phyloP scores from a whole-genome alignment of 2,888 invertebrate species.

The Epinotia nisella region DNA sequence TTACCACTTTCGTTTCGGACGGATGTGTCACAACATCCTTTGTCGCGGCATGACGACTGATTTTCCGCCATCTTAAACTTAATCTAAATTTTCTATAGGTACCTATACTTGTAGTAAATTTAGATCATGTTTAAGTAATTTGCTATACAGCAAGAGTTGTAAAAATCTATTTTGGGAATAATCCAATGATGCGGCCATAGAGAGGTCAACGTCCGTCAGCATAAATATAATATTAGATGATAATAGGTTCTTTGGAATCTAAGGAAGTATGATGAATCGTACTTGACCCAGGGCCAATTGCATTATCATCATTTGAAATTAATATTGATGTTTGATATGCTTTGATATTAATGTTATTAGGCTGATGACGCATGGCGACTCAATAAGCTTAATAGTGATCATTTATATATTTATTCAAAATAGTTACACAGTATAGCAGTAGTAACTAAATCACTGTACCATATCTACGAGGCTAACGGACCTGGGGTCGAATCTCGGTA shows the following conservation, averaged over 20 bases:
- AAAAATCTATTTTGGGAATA: conserved; percentile 7
- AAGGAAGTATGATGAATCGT: conserved; percentile 4
- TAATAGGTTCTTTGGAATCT: not conserved
- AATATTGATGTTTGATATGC: conserved; percentile 3
- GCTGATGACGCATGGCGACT: no score
- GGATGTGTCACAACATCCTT: no score
- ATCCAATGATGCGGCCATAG: not conserved
- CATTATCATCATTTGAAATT: conserved; percentile 11
- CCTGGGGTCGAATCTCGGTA: not conserved
- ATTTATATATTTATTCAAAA: no score
- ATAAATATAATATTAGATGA: conserved; percentile 3
- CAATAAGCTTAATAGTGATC: no score
- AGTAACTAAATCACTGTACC: no score
- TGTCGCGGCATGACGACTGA: no score
- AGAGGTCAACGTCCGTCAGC: conserved; percentile 13
- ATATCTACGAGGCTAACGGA: no score
- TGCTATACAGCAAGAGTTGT: not conserved
- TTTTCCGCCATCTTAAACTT: no score
- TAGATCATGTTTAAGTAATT: conserved; percentile 14
- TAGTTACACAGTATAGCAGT: no score
- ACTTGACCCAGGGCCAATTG: conserved; percentile 11
- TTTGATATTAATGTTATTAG: not conserved
- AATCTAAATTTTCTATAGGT: not conserved
- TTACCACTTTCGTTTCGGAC: no score
- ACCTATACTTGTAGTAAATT: not conserved